A percentile compares a stretch with the other conserved stretches of the same genome.
phyloP scores from a whole-genome alignment of 2,113 vertebrate species.

The Leuciscus idus region DNA sequence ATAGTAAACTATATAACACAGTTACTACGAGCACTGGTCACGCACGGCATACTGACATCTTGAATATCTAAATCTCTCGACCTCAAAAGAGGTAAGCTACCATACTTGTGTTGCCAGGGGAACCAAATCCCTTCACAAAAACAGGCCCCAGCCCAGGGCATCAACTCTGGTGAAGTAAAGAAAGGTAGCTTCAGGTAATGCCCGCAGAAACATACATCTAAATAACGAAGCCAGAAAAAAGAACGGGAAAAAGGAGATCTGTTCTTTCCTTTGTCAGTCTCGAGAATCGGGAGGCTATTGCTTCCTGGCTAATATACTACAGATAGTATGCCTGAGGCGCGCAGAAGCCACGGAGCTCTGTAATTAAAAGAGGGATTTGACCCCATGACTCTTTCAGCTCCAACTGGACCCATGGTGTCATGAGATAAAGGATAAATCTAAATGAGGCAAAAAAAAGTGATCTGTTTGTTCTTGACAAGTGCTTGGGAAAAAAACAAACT shows the following conservation, averaged over 20 bases:
- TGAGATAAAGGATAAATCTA: conserved; percentile 38
- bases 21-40: neutral
- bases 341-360: conserved; percentile 45
- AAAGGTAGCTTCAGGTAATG: conserved; percentile 30
- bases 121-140: conserved; percentile 22
- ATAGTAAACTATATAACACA: neutral
- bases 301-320: conserved; percentile 60
- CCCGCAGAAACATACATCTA: conserved; percentile 26
- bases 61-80: neutral
- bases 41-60: neutral
- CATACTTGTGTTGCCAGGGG: neutral
- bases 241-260: conserved; percentile 46
- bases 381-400: conserved; percentile 47
- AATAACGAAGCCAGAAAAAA: conserved; percentile 31
- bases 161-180: conserved; percentile 24
- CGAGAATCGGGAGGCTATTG: conserved; percentile 48
- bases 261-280: conserved; percentile 41
- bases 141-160: conserved; percentile 6
- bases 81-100: neutral
- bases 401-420: conserved; percentile 59
- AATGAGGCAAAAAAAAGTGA: conserved; percentile 11
- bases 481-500: conserved; percentile 40
- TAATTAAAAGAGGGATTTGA: conserved; percentile 58
- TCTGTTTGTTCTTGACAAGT: conserved; percentile 35
- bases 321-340: conserved; percentile 49